phyloP scores from a whole-genome alignment of 2,888 invertebrate genomes.

The Limnephilus marmoratus region DNA sequence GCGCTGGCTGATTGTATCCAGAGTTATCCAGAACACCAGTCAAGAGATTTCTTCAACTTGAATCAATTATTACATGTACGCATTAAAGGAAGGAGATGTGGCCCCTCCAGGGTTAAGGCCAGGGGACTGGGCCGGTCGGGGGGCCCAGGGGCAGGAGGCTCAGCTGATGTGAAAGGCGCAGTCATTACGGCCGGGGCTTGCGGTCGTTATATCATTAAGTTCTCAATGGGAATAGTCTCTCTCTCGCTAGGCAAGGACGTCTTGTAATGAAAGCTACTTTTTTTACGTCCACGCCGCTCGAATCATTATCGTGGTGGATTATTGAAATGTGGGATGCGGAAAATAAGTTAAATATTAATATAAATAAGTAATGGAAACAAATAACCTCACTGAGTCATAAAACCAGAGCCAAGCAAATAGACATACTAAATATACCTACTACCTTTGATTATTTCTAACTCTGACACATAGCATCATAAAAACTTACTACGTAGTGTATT shows the following conservation, averaged over 20 bases:
- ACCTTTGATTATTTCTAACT: too few species aligned
- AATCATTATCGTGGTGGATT: slow-evolving; percentile 32
- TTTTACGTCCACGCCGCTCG: slow-evolving; percentile 8
- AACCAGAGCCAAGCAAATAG: too few species aligned
- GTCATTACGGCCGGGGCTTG: slow-evolving; percentile 53
- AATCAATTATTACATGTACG: neutral
- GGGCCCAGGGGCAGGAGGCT: neutral
- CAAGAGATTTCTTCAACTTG: neutral
- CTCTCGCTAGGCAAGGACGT: slow-evolving; percentile 58
- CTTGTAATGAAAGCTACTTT: slow-evolving; percentile 55
- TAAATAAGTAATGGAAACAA: too few species aligned
- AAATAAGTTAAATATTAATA: neutral
- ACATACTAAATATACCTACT: too few species aligned
- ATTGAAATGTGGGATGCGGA: neutral
- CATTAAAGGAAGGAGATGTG: neutral
- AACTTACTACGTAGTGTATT: too few species aligned
- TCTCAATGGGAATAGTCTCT: slow-evolving; percentile 56
- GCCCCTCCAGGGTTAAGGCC: slow-evolving; percentile 2
- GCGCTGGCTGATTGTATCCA: too few species aligned
- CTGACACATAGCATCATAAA: too few species aligned
- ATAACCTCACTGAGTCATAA: too few species aligned
- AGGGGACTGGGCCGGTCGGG: too few species aligned
- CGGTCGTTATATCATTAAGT: slow-evolving; percentile 61
- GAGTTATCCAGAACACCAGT: neutral
- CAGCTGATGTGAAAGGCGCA: slow-evolving; percentile 32